phyloP scores from a whole-genome alignment of 2,888 invertebrate species.

The Neoaliturus tenellus region DNA sequence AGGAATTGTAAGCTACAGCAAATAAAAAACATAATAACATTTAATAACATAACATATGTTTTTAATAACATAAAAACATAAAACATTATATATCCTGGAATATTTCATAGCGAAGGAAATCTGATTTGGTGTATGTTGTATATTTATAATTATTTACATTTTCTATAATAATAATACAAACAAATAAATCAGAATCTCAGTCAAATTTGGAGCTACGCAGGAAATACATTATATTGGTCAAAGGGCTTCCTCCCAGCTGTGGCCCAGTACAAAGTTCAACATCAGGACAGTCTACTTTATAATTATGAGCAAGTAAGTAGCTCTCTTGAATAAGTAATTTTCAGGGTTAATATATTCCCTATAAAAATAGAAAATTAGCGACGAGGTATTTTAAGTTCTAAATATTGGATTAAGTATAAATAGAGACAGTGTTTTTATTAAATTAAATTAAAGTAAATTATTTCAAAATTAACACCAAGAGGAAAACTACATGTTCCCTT shows the following conservation, averaged over 20 bases:
- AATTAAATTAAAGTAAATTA: not conserved
- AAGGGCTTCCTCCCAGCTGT: not conserved
- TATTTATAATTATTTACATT: too few species aligned
- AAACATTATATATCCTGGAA: too few species aligned
- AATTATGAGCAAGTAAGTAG: not conserved
- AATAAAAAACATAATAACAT: too few species aligned
- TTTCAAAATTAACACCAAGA: not conserved
- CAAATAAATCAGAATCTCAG: too few species aligned
- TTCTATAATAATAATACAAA: too few species aligned
- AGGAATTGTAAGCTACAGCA: too few species aligned
- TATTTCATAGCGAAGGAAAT: too few species aligned
- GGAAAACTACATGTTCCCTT: not conserved
- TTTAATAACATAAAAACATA: too few species aligned
- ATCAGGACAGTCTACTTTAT: not conserved
- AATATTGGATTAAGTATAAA: not conserved
- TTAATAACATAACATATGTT: too few species aligned
- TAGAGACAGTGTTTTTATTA: not conserved
- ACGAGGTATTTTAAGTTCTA: not conserved
- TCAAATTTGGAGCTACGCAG: not conserved
- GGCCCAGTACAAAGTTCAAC: not conserved
- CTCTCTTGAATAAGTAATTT: not conserved
- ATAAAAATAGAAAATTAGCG: not conserved
- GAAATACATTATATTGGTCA: not conserved
- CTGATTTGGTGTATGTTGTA: too few species aligned
- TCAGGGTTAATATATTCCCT: not conserved